phyloP scores from a whole-genome alignment of 1,140 invertebrate genomes.

The Solenopsis invicta region DNA sequence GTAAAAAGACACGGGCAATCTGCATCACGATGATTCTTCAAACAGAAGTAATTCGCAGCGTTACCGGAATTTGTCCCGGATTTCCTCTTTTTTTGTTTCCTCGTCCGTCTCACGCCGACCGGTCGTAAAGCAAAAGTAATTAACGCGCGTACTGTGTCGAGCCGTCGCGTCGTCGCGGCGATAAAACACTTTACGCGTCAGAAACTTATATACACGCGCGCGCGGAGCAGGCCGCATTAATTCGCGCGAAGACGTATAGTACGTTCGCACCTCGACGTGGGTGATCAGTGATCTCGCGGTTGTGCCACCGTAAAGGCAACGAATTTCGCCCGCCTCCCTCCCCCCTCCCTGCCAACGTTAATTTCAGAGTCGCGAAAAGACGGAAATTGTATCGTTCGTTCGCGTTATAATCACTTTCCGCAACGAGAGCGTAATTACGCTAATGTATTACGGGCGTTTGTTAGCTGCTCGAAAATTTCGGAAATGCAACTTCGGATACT shows the following conservation, averaged over 20 bases:
- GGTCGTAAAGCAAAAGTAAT: slow-evolving; percentile 72
- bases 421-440: slow-evolving; percentile 1
- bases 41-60: slow-evolving; percentile 40
- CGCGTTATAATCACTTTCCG: neutral
- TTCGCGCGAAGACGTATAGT: slow-evolving; percentile 14
- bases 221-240: slow-evolving; percentile 41
- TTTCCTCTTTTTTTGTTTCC: neutral
- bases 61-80: slow-evolving; percentile 13
- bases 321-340: neutral
- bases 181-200: slow-evolving; percentile 63
- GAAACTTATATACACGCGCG: slow-evolving; percentile 14
- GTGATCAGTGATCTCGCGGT: slow-evolving; percentile 20
- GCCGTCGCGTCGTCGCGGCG: neutral
- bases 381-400: slow-evolving; percentile 15
- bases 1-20: slow-evolving; percentile 44
- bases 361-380: neutral
- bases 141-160: slow-evolving; percentile 67
- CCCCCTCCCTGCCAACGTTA: neutral
- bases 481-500: no score
- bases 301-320: neutral
- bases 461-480: neutral
- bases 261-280: neutral
- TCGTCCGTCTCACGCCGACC: slow-evolving; percentile 38
- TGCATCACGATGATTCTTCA: slow-evolving; percentile 50
- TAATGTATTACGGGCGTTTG: neutral